Evolutionary conservation across 2,888 invertebrate genomes (phyloP).

Genomic region (Tipula unca): DNA sequence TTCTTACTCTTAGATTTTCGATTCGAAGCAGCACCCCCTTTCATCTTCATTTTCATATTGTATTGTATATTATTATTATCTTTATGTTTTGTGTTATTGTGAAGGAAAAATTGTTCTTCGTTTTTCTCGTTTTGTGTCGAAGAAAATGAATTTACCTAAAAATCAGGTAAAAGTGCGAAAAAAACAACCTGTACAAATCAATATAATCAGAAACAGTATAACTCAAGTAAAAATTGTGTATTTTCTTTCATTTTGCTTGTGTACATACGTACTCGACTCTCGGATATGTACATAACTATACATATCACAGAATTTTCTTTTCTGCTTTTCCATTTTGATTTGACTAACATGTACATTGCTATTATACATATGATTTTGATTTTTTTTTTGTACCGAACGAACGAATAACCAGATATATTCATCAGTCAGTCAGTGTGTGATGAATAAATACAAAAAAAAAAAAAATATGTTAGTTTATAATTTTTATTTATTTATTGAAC

Average conservation of each 20-base stretch:
- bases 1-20: background rate
- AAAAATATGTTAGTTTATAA: background rate
- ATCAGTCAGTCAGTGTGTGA: background rate
- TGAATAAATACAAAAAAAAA: background rate
- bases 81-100: background rate
- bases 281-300: background rate
- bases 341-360: background rate
- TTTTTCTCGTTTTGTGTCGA: background rate
- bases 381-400: background rate
- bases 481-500: background rate
- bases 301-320: background rate
- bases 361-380: background rate
- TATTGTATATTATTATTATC: background rate
- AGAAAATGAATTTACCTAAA: background rate
- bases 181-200: background rate
- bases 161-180: slow-evolving; percentile 14
- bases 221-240: background rate
- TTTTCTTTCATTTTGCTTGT: background rate
- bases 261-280: background rate
- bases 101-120: background rate
- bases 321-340: background rate
- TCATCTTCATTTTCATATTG: background rate
- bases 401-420: background rate
- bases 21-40: background rate
- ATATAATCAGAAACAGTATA: background rate